These are phyloP conservation scores for Philhelius pedissequus DNA, from an alignment of 2,888 invertebrate species.

Conservation along the genomic window DNA sequence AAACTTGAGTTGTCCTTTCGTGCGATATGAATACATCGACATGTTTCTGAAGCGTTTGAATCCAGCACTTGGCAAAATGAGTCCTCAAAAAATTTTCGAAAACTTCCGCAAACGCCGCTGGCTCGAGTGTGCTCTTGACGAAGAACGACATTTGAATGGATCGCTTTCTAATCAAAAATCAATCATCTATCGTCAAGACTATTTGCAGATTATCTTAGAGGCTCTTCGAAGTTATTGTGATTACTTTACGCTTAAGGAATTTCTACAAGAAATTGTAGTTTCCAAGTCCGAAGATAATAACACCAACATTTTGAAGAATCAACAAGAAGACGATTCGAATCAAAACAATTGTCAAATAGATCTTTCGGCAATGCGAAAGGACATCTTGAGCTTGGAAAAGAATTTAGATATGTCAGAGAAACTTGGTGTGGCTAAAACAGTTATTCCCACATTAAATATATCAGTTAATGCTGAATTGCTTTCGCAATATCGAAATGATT, in stretches of 20 bases:
- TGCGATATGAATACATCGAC: slow-evolving; percentile 75
- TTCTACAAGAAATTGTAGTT: slow-evolving; percentile 61
- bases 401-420: slow-evolving; percentile 70
- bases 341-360: slow-evolving; percentile 54
- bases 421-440: slow-evolving; percentile 70
- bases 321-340: slow-evolving; percentile 45
- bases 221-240: slow-evolving; percentile 74
- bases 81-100: slow-evolving; percentile 73
- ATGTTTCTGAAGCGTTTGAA: slow-evolving; percentile 71
- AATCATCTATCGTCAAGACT: slow-evolving; percentile 72
- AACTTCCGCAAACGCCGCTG: slow-evolving; percentile 74
- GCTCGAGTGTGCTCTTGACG: slow-evolving; percentile 72
- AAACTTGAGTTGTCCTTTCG: slow-evolving; percentile 72
- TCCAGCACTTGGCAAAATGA: slow-evolving; percentile 66
- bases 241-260: slow-evolving; percentile 72
- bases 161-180: slow-evolving; percentile 27
- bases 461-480: slow-evolving; percentile 70
- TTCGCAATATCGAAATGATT: slow-evolving; percentile 71
- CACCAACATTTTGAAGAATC: background rate
- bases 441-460: slow-evolving; percentile 72
- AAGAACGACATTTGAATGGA: slow-evolving; percentile 55
- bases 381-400: slow-evolving; percentile 66
- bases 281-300: background rate
- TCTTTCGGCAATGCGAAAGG: slow-evolving; percentile 70
- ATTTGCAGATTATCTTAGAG: slow-evolving; percentile 72